Conservation (phyloP, 2,113 vertebrate genomes). For the Rhinoptilus africanus region DNA sequence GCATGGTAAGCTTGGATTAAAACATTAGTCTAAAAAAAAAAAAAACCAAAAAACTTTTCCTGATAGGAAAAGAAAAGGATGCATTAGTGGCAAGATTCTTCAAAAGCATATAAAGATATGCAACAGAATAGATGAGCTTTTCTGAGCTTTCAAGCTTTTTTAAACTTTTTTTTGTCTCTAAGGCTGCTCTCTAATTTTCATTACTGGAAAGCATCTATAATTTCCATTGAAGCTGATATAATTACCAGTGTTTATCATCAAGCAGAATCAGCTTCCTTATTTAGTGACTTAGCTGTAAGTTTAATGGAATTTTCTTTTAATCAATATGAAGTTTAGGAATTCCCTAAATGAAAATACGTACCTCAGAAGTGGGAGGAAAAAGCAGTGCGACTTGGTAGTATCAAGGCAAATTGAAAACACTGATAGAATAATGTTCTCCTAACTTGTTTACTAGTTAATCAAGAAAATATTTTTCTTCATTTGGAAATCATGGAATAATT, state of each 20-base stretch:
- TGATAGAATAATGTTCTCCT: background rate
- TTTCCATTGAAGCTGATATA: background rate
- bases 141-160: background rate
- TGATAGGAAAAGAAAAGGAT: background rate
- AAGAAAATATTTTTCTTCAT: background rate
- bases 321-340: background rate
- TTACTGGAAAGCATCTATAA: background rate
- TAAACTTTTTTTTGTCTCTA: background rate
- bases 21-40: background rate
- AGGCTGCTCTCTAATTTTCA: background rate
- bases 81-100: background rate
- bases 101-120: background rate
- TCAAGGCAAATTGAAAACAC: background rate
- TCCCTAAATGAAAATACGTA: background rate
- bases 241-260: background rate
- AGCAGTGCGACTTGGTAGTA: background rate
- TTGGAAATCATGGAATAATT: background rate
- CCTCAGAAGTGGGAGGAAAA: background rate
- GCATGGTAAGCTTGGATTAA: background rate
- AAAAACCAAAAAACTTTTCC: background rate
- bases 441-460: background rate
- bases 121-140: background rate
- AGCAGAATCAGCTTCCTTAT: background rate
- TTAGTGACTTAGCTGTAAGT: background rate
- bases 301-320: background rate